Evolutionary conservation across 1,140 invertebrate genomes (phyloP).

Genomic region (Hermetia illucens): DNA sequence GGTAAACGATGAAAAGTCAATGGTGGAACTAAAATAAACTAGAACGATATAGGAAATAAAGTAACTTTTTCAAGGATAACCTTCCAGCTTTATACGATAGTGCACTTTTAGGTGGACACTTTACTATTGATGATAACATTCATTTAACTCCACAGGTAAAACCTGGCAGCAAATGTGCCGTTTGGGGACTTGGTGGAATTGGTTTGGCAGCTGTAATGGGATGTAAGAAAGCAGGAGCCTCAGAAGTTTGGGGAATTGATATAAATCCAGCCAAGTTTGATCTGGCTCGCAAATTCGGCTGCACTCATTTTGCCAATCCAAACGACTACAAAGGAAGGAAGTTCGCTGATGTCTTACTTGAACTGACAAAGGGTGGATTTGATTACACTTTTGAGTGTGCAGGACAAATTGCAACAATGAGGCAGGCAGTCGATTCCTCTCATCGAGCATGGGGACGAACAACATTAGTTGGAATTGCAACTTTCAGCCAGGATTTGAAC

Average conservation of each 20-base stretch:
- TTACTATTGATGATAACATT: too few species aligned
- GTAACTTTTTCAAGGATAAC: too few species aligned
- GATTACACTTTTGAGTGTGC: slow-evolving; percentile 60
- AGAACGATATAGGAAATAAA: too few species aligned
- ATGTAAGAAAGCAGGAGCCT: slow-evolving; percentile 74
- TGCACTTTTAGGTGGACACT: too few species aligned
- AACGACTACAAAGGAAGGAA: slow-evolving; percentile 36
- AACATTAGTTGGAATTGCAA: slow-evolving; percentile 49
- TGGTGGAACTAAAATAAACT: too few species aligned
- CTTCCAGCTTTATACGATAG: too few species aligned
- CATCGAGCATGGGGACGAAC: slow-evolving; percentile 58
- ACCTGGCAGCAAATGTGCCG: slow-evolving; percentile 62
- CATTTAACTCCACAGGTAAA: slow-evolving; percentile 32
- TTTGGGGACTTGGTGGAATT: slow-evolving; percentile 87
- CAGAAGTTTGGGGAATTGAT: slow-evolving; percentile 83
- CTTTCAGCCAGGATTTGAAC: slow-evolving; percentile 25
- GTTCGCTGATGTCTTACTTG: slow-evolving; percentile 39
- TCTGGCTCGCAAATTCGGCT: slow-evolving; percentile 68
- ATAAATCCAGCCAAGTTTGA: slow-evolving; percentile 75
- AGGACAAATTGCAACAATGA: slow-evolving; percentile 47
- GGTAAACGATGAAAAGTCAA: too few species aligned
- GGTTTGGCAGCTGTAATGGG: slow-evolving; percentile 83
- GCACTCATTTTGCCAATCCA: slow-evolving; percentile 80
- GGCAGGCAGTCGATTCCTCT: slow-evolving; percentile 50
- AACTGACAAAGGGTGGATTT: slow-evolving; percentile 47